Evolutionary conservation across 2,113 vertebrate species (phyloP), one percentile per base, ranked within the genome.

Genomic region (Zeus faber): DNA sequence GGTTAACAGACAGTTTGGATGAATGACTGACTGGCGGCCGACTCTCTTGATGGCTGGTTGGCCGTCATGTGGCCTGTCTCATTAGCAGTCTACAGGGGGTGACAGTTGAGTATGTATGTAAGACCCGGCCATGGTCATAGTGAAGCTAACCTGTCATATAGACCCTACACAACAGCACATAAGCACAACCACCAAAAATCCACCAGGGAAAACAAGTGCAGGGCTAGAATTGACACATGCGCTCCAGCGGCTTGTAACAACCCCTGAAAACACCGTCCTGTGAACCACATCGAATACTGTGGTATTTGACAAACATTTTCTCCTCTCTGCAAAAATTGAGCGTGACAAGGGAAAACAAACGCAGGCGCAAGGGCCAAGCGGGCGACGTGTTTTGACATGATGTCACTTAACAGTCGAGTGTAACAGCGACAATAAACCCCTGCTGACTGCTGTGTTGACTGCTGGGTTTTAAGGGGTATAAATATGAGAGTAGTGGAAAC

Each of bases 261-360:
- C 62, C 17, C 40, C 40, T 8, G 70, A 67, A 76, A 80, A 79
- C 76, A 77, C 64, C 16, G 22, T 50, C 58, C 54, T 17, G 10
- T 54, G 63, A 75, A 67, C 57, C 48, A 1, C 43, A 49, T 51
- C 4, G 5, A 72, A 46, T n/a, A n/a, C 54, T 4, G 45, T 52
- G 46, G 70, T 73, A 63, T 82, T 80, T 71, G 53, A 81, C 81
- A 85, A 86, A 86, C 75, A 80, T 76, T 70, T 64, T 76, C 81
- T 74, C 72, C 46, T 58, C 68, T 54, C 29, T 49, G 47, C 20
- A 6, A 6, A 68, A 79, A 87, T 79, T 65, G 67, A 76, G 70
- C 79, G 43, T 35, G 80, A 87, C 81, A 70, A 67, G 80, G 49
- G 59, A 84, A 87, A 87, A 85, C 76, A 85, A 86, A 84, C 47